Percentiles rank a stretch among this genome's conserved stretches.
phyloP scores from a whole-genome alignment of 2,888 invertebrate genomes.

The Pseudococcus viburni region DNA sequence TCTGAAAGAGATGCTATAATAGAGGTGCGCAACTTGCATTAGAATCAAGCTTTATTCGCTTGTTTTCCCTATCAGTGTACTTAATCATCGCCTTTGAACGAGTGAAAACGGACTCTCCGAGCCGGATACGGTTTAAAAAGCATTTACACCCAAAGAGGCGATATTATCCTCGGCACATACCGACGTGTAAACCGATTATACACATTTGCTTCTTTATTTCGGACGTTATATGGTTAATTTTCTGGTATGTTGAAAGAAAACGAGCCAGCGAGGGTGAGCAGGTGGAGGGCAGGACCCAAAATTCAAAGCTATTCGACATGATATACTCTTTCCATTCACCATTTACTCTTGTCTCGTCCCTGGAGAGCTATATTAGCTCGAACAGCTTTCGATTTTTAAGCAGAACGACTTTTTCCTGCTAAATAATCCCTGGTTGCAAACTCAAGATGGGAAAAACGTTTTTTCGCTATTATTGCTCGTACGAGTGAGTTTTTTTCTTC shows the following conservation, averaged over 20 bases:
- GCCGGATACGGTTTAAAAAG: not conserved
- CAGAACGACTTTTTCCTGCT: constrained; percentile 46
- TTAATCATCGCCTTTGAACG: constrained; percentile 17
- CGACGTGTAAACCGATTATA: not conserved
- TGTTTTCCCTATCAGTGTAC: constrained; percentile 12
- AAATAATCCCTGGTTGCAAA: constrained; percentile 35
- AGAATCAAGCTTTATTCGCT: constrained; percentile 7
- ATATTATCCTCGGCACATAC: not conserved
- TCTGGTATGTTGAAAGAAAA: constrained; percentile 14
- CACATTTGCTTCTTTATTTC: constrained; percentile 3
- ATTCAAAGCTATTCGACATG: constrained; percentile 39
- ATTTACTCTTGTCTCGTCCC: constrained; percentile 46
- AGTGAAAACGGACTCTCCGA: not conserved
- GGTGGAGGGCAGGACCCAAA: not conserved
- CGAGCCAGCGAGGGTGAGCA: not conserved
- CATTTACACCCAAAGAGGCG: not conserved
- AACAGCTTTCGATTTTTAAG: constrained; percentile 48
- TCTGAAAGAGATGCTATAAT: not conserved
- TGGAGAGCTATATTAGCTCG: constrained; percentile 47
- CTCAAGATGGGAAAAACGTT: constrained; percentile 34
- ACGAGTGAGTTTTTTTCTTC: not conserved
- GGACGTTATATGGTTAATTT: constrained; percentile 40
- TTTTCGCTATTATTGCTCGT: constrained; percentile 42
- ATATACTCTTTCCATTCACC: constrained; percentile 42
- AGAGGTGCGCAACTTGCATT: not conserved